Base-by-base conservation (phyloP, 2,888 invertebrate species). In the Hirtodrosophila confusa region DNA sequence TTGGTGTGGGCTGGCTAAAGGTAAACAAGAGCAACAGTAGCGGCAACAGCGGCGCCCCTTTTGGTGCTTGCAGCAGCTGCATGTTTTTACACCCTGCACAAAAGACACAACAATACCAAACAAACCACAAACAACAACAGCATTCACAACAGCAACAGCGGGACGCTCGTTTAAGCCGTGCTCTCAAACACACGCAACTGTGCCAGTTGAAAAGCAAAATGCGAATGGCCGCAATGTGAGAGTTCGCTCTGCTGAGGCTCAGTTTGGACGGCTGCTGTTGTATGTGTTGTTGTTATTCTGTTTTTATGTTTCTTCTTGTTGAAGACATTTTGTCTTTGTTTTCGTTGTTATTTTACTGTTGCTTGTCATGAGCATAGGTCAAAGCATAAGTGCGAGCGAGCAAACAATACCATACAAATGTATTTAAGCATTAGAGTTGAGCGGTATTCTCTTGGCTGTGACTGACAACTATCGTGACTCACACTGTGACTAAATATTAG, bases 1-100 rank as follows among this genome's bases (percentile, higher is more conserved):
- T 75, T 8, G 76, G 78, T 23, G 69, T 86, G 89, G 90, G 76
- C 37, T 51, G 55, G 8, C 44, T 41, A 31, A 50, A 39, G 29
- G 51, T 43, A 35, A 57, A 54, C 3, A 65, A 12, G 0, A 80
- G 8, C 8, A 64, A 10, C n/a, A 72, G 17, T 24, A 78, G 4
- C 8, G 65, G 9, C n/a, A 64, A 4, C 29, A 65, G 23, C 36
- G 63, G 50, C 40, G 51, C 29, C 39, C 45, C 44, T 65, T 61
- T 67, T 4, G 36, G 10, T 17, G 27, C 17, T 12, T 65, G 56
- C 41, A 47, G 24, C 54, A 65, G 31, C 56, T 69, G 68, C 72
- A 65, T 68, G 11, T 51, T 69, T 33, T 41, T 41, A 6, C 7
- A 9, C 31, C 4, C 31, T 31, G 17, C 17, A 17, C 17, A 17